These are phyloP conservation scores for Polyodon spathula DNA, from an alignment of 2,113 vertebrate genomes.

Conservation along the genomic window DNA sequence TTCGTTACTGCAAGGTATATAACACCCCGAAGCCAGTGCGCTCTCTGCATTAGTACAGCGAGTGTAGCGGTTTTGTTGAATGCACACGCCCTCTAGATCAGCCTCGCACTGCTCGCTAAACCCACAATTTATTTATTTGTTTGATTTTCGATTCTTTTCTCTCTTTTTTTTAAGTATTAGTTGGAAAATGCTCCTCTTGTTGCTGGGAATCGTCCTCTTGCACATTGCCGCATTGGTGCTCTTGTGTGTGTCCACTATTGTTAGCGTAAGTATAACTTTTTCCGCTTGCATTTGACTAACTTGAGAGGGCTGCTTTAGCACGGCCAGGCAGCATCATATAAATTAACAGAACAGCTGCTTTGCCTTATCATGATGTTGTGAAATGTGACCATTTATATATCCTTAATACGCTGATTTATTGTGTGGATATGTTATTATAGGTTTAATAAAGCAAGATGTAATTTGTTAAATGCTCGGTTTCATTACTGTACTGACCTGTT, in stretches of 20 bases:
- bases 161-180: conserved; percentile 31
- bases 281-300: not conserved
- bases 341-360: no score
- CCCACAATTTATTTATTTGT: not conserved
- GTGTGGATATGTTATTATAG: no score
- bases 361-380: no score
- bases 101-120: not conserved
- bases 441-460: no score
- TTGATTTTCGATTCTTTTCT: not conserved
- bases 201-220: conserved; percentile 87
- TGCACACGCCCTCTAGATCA: not conserved
- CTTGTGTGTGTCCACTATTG: conserved; percentile 87
- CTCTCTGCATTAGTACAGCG: conserved; percentile 1
- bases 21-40: not conserved
- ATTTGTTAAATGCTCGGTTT: no score
- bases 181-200: conserved; percentile 81
- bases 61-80: not conserved
- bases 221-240: conserved; percentile 84
- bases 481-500: no score
- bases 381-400: no score
- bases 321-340: no score
- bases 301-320: not conserved
- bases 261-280: conserved; percentile 73
- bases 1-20: accelerated
- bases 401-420: no score